Evolutionary conservation across 2,113 vertebrate species (phyloP).

Genomic region (Daphoenositta chrysoptera): DNA sequence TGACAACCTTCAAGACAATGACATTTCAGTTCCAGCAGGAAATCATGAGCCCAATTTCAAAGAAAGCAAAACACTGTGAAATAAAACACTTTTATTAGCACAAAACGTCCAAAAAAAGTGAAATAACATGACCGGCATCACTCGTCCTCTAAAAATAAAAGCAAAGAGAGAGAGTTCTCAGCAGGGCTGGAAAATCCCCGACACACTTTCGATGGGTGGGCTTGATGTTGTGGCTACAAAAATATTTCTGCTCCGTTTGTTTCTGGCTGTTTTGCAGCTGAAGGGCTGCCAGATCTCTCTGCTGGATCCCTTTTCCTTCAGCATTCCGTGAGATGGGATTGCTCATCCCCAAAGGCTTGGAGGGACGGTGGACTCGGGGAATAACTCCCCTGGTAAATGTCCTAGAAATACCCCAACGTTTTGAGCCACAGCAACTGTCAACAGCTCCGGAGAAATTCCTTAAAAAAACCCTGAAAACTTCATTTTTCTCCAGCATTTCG

Average conservation of each 20-base stretch:
- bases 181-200: slow-evolving; percentile 23
- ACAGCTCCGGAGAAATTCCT: background rate
- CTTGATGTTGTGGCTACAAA: slow-evolving; percentile 10
- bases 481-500: accelerated
- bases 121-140: background rate
- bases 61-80: background rate
- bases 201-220: background rate
- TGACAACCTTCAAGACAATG: background rate
- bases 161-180: background rate
- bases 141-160: slow-evolving; percentile 22
- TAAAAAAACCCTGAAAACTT: background rate
- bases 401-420: background rate
- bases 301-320: background rate
- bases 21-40: background rate
- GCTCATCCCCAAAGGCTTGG: background rate
- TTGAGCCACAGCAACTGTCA: background rate
- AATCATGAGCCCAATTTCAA: background rate
- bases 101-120: accelerated
- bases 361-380: accelerated
- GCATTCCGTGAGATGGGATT: background rate
- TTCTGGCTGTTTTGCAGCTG: slow-evolving; percentile 31
- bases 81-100: background rate
- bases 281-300: background rate
- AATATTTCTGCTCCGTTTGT: slow-evolving; percentile 19
- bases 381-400: background rate